Evolutionary conservation across 2,888 invertebrate species (phyloP).

Genomic region (Unio pictorum): DNA sequence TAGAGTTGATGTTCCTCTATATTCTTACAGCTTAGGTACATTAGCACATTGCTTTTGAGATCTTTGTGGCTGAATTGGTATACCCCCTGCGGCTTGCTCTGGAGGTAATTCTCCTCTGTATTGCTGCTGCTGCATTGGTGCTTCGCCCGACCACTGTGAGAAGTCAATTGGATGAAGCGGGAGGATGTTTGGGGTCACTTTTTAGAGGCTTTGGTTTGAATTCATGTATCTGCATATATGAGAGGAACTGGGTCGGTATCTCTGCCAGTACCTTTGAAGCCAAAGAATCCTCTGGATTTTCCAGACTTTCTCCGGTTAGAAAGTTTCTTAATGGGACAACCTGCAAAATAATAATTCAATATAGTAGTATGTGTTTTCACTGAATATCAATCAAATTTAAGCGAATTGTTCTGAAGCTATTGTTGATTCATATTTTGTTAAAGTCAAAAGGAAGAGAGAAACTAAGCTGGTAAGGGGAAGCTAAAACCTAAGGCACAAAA

Average conservation of each 20-base stretch:
- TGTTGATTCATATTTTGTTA: no score
- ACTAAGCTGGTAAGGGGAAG: no score
- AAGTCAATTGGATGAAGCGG: background rate
- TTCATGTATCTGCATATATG: constrained; percentile 71
- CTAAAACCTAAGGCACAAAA: no score
- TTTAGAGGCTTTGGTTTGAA: constrained; percentile 51
- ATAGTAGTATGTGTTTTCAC: background rate
- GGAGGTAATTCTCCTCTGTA: background rate
- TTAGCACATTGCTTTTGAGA: background rate
- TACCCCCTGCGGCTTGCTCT: constrained; percentile 2
- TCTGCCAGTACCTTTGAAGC: constrained; percentile 74
- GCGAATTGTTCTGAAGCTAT: background rate
- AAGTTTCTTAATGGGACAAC: constrained; percentile 67
- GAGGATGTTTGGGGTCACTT: background rate
- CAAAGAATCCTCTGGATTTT: constrained; percentile 66
- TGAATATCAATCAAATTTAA: background rate
- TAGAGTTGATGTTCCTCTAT: no score
- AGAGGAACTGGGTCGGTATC: constrained; percentile 71
- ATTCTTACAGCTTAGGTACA: no score
- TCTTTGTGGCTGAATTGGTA: background rate
- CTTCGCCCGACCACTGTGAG: background rate
- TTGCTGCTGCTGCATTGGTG: no score
- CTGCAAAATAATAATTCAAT: constrained; percentile 20
- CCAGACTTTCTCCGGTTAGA: constrained; percentile 32
- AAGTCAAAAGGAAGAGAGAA: no score